These are phyloP conservation scores for Frankliniella fusca DNA, from an alignment of 2,888 invertebrate genomes.

Conservation along the genomic window DNA sequence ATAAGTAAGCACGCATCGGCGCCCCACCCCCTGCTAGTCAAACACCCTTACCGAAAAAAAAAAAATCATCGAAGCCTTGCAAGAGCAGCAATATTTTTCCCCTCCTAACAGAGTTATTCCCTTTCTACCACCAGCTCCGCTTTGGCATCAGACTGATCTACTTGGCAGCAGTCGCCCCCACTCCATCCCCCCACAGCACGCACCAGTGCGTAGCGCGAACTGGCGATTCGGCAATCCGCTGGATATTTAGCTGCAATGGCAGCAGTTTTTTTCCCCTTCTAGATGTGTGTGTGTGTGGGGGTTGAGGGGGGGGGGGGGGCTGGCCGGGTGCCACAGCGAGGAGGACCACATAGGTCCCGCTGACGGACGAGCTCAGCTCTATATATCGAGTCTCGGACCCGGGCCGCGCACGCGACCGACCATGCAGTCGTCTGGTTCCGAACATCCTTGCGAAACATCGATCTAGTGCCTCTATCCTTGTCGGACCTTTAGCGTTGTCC, in stretches of 20 bases:
- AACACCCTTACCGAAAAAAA: no score
- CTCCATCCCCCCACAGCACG: no score
- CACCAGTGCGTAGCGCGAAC: no score
- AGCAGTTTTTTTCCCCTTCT: neutral
- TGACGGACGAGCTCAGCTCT: neutral
- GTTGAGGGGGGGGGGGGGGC: neutral
- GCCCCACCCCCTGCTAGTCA: no score
- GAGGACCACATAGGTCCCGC: neutral
- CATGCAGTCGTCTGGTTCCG: no score
- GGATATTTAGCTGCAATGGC: constrained; percentile 7
- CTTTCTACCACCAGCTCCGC: neutral
- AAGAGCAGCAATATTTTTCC: no score
- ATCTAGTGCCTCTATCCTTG: no score
- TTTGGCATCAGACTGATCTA: neutral
- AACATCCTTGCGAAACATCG: no score
- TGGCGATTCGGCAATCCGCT: constrained; percentile 8
- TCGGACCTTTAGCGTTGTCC: no score
- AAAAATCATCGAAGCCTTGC: no score
- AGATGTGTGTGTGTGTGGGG: neutral
- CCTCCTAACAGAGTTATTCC: no score
- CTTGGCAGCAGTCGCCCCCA: neutral
- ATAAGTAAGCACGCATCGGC: neutral
- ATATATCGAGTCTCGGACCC: neutral
- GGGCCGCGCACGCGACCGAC: no score
- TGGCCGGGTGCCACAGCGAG: neutral